A percentile compares a stretch with the other conserved stretches of the same genome.
These are phyloP conservation scores for Brevimyrus niger DNA, from an alignment of 2,113 vertebrate genomes.

Conservation along the genomic window DNA sequence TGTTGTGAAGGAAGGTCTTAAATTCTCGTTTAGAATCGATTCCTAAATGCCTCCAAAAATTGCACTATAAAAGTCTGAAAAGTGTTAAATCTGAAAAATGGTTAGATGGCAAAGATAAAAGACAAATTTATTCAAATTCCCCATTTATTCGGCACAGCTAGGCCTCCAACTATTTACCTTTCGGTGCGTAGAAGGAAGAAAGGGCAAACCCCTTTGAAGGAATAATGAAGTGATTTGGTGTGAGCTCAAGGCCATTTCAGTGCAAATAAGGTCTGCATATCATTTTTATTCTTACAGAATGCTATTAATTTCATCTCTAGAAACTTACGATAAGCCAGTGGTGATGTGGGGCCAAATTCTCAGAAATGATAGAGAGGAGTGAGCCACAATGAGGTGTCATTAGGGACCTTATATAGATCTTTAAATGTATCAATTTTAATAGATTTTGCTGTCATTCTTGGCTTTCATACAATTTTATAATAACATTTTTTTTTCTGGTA, in stretches of 20 bases:
- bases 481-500: neutral
- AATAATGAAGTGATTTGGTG: conserved; percentile 58
- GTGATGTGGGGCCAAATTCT: neutral
- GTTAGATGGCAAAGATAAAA: conserved; percentile 23
- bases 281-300: conserved; percentile 51
- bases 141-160: conserved; percentile 26
- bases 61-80: conserved; percentile 10
- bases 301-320: conserved; percentile 48
- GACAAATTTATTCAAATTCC: conserved; percentile 34
- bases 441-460: conserved; percentile 1
- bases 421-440: conserved; percentile 6
- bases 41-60: conserved; percentile 14
- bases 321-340: conserved; percentile 31
- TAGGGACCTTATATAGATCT: conserved; percentile 10
- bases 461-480: neutral
- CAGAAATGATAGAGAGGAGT: neutral
- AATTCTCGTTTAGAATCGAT: neutral
- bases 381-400: conserved; percentile 22
- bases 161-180: conserved; percentile 37
- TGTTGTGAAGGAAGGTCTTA: neutral
- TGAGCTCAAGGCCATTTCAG: conserved; percentile 49
- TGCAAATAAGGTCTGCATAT: conserved; percentile 49
- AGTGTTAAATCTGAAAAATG: neutral
- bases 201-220: conserved; percentile 48
- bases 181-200: conserved; percentile 6